Conservation (phyloP, 2,888 invertebrate species). For the Lasiommata megera region DNA sequence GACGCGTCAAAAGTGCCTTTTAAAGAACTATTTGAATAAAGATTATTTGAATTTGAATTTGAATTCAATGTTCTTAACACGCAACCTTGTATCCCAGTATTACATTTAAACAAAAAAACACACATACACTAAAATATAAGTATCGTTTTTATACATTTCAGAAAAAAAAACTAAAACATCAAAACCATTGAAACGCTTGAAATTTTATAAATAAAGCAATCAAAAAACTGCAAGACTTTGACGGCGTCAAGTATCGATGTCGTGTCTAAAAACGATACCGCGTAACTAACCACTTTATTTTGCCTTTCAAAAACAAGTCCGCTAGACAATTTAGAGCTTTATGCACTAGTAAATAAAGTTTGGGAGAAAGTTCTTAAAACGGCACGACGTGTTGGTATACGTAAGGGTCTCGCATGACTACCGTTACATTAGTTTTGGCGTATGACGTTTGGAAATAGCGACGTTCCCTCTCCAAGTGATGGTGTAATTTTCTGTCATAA, state of each 20-base stretch:
- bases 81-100: neutral
- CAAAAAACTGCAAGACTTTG: conserved; percentile 50
- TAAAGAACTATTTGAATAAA: too few species aligned
- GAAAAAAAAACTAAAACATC: neutral
- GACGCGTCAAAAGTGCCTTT: too few species aligned
- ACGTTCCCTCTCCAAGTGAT: conserved; percentile 50
- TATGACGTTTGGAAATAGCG: conserved; percentile 55
- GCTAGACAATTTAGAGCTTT: conserved; percentile 22
- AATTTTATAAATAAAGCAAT: conserved; percentile 36
- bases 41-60: too few species aligned
- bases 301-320: conserved; percentile 1
- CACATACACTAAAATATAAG: too few species aligned
- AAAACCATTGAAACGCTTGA: conserved; percentile 5
- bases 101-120: neutral
- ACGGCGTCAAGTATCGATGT: conserved; percentile 62
- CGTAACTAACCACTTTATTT: conserved; percentile 20
- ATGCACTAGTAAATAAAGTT: conserved; percentile 15
- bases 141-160: too few species aligned
- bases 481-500: conserved; percentile 43
- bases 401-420: conserved; percentile 54
- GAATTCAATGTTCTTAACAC: too few species aligned
- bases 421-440: conserved; percentile 53
- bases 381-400: conserved; percentile 30
- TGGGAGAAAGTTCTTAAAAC: neutral
- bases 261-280: conserved; percentile 57